Evolutionary conservation across 2,888 invertebrate genomes (phyloP), one percentile per base, ranked within the genome.

Genomic region (Acrobasis consociella): DNA sequence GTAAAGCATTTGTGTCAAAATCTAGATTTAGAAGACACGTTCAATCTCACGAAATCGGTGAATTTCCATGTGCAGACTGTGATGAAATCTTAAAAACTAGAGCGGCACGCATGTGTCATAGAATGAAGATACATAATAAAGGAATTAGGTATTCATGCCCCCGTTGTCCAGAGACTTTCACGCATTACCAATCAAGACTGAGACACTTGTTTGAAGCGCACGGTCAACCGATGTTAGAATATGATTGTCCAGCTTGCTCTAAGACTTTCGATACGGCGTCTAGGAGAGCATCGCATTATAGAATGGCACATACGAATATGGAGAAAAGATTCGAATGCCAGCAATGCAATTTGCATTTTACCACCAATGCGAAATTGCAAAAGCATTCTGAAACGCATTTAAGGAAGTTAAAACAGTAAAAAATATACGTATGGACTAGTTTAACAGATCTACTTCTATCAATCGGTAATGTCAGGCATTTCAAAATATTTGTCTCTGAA

Each of bases 61-160:
- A 67, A 38, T 90, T 89, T 62, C 83, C 88, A n/a, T 92, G 92
- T 53, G 82, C 84, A 0, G 74, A 84, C 37, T 92, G 92, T 64
- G 79, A 75, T 5, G 85, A 85, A 55, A 65, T 87, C 0, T 70
- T 90, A 0, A 77, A 76, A 37, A 89, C 90, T 1, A 76, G 85
- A 64, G 83, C 83, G 0, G 82, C 86, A 42, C 78, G 90, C 22
- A 83, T 81, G 72, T 81, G 77, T 49, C 91, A 92, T 65, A 83
- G 79, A 67, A 71, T 84, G 67, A 77, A 75, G 49, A 74, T 86
- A 3, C 92, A 92, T 61, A 80, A 75, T 59, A 86, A 86, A 59
- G 89, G 91, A 0, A 62, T 87, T 1, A 71, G 89, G 11, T 91
- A 92, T 67, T 76, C 83, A 0, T 92, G 92, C 58, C 91, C 92